Evolutionary conservation across 2,113 vertebrate genomes (phyloP), one percentile per base, ranked within the genome.

Genomic region (Verasper variegatus): DNA sequence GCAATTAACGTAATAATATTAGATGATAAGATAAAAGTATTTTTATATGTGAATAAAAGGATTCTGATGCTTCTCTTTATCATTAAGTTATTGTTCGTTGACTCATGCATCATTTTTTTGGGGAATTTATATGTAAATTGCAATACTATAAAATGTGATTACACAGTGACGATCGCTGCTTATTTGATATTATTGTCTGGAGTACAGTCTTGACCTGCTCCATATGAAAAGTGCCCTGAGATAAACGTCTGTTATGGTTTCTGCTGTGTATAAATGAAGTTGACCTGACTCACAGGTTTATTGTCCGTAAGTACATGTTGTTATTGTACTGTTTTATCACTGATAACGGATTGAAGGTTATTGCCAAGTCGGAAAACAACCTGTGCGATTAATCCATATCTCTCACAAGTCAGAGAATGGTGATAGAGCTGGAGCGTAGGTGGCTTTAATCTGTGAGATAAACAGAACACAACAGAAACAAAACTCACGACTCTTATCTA

Each of bases 391-490:
- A 1, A 58, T 64, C 42, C 66, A 3, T 15, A 42, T 27, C 18
- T 54, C 12, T 68, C 72, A 88, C 79, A 78, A 78, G 47, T 47
- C 5, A 13, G 27, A 64, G 27, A 31, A 31, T 31, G 5, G 24
- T 55, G 57, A 45, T 73, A 67, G 57, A 49, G 65, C 45, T 52
- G 45, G 18, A 51, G 63, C 40, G 47, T 52, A 42, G 3, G 8
- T 52, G 5, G 21, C 57, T 65, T 31, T 79, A 67, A 78, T 76
- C 68, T 74, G 24, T n/a, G 12, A 78, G 76, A 70, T 81, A 78
- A 81, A 58, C 31, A 31, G 31, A 31, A 31, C 31, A 31, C 6
- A 31, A 7, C 31, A 31, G 6, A 31, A 31, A 31, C 51, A 23
- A 69, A 8, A 67, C 31, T 69, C 64, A 63, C 71, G 47, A 64